Evolutionary conservation across 1,140 invertebrate species (phyloP).

Genomic region (Achroia grisella): DNA sequence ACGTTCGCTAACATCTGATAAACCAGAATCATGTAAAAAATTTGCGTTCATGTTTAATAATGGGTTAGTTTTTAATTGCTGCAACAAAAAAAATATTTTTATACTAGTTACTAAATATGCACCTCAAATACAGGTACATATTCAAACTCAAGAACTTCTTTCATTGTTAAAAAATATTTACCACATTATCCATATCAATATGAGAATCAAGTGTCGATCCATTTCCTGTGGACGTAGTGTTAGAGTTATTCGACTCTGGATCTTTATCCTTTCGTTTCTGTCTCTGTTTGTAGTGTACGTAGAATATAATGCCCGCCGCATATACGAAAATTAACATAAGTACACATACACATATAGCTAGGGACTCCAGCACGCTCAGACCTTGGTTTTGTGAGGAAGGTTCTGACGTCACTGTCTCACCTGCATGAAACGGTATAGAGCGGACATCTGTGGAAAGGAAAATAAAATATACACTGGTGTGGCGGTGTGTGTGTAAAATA

Average conservation of each 20-base stretch:
- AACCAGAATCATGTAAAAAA: constrained; percentile 46
- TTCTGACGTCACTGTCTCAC: constrained; percentile 48
- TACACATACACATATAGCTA: constrained; percentile 60
- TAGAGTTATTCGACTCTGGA: constrained; percentile 42
- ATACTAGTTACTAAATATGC: neutral
- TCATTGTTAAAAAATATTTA: constrained; percentile 10
- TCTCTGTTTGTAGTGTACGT: constrained; percentile 58
- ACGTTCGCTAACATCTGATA: constrained; percentile 58
- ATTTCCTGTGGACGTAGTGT: constrained; percentile 44
- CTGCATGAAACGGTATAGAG: constrained; percentile 62
- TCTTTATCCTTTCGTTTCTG: constrained; percentile 52
- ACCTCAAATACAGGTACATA: neutral
- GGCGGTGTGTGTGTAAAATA: too few relatives aligned
- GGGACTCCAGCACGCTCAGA: constrained; percentile 51
- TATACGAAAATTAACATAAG: constrained; percentile 59
- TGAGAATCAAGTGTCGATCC: constrained; percentile 45
- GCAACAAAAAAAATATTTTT: constrained; percentile 17
- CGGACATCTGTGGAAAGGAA: constrained; percentile 52
- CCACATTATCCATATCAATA: constrained; percentile 58
- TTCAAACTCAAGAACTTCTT: neutral
- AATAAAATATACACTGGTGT: neutral
- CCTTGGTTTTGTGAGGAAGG: constrained; percentile 38
- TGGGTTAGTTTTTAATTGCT: constrained; percentile 72
- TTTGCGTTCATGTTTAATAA: constrained; percentile 68
- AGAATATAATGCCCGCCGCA: constrained; percentile 62